Evolutionary conservation across 1,140 invertebrate species (phyloP).

Genomic region (Drosophila lacertosa): DNA sequence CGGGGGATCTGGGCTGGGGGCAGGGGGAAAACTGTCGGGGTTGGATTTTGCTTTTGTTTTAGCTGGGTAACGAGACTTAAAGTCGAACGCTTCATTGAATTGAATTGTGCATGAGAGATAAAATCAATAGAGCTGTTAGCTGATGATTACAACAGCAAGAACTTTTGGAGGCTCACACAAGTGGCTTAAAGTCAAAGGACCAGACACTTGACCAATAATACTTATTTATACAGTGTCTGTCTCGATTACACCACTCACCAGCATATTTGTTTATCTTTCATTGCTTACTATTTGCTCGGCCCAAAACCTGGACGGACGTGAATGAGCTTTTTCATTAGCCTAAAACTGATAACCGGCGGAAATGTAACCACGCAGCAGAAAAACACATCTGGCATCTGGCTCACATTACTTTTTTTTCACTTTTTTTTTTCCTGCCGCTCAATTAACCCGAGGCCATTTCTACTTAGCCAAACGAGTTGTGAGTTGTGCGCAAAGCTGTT

Average conservation of each 20-base stretch:
- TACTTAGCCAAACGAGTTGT: constrained; percentile 63
- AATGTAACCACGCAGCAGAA: constrained; percentile 44
- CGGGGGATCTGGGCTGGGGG: not conserved
- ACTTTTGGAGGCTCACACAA: constrained; percentile 1
- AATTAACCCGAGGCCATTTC: constrained; percentile 75
- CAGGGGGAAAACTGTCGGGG: not conserved
- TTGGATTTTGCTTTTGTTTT: constrained; percentile 29
- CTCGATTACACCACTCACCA: constrained; percentile 23
- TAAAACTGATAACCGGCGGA: constrained; percentile 55
- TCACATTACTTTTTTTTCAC: constrained; percentile 33
- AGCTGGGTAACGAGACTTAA: constrained; percentile 34
- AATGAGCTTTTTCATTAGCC: constrained; percentile 44
- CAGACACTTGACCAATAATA: constrained; percentile 32
- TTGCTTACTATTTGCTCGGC: constrained; percentile 67
- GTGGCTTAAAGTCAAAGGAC: constrained; percentile 33
- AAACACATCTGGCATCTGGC: constrained; percentile 31
- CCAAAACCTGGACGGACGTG: not conserved
- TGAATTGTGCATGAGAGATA: constrained; percentile 54
- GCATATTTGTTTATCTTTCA: constrained; percentile 73
- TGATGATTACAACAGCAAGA: constrained; percentile 62
- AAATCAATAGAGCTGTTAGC: constrained; percentile 63
- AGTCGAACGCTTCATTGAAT: constrained; percentile 72
- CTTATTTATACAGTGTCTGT: constrained; percentile 32
- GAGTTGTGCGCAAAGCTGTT: constrained; percentile 59
- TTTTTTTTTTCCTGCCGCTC: constrained; percentile 49